Base-by-base conservation (phyloP, 2,113 vertebrate species). In the Benitochromis conjunctus region DNA sequence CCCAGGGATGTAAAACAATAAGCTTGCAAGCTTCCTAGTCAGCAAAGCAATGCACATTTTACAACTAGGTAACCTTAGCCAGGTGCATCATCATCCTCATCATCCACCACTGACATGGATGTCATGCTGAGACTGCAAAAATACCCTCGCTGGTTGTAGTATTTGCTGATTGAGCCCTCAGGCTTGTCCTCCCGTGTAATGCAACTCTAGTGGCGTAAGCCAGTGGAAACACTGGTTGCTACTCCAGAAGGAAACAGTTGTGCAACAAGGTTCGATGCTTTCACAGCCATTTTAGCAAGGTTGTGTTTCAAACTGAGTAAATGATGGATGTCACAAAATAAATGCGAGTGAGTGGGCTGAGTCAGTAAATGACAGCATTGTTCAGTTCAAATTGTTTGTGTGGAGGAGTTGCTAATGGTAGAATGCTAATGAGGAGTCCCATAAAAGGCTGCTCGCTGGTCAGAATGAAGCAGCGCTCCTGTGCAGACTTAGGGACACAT, bases 341-440 rank as follows among this genome's bases (percentile, higher is more conserved):
- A 88, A 88, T 24, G 91, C 16, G 18, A 69, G 51, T 57, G 66
- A 92, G 90, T 83, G 87, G 89, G 88, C 88, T 89, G 90, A 93
- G 86, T 93, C 90, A 85, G 88, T 88, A 83, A 92, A 92, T 82
- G 90, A 88, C 87, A 88, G 91, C 82, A 88, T 92, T 94, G 89
- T 94, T 93, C 74, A 19, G 56, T 84, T 87, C 14, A 54, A 74
- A 81, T 88, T 84, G 87, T 88, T 89, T 83, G 83, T 76, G 85
- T 87, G 90, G 79, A 89, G 84, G 82, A 91, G 90, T 53, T 78
- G 85, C 82, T 58, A 80, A 88, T 80, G 82, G 83, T 19, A 77
- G 88, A 90, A 86, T 90, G 69, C 80, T 81, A 91, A 94, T 92
- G 89, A 91, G 85, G 36, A 16, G 21, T 48, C 2, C 26, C 14